A percentile compares a stretch with the other conserved stretches of the same genome.
Evolutionary conservation across 2,113 vertebrate species (phyloP).

Genomic region (Boulengeromyrus knoepffleri): DNA sequence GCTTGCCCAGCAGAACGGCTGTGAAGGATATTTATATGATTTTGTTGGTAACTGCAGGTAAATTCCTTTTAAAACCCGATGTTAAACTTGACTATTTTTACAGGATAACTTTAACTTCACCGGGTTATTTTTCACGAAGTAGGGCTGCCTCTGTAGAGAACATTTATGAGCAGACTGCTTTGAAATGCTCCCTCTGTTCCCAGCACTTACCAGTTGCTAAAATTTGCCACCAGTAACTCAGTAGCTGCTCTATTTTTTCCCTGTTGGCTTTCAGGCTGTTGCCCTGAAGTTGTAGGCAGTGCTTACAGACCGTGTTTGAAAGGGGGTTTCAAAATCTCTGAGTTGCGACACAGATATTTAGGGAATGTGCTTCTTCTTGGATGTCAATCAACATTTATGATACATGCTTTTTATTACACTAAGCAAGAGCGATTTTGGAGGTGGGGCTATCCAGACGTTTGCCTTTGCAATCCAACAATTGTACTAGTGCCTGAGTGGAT

Average conservation of each 20-base stretch:
- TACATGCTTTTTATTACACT: not conserved
- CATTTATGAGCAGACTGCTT: not conserved
- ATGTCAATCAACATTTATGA: not conserved
- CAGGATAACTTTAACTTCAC: not conserved
- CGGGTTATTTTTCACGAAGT: not conserved
- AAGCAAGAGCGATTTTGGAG: not conserved
- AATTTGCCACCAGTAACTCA: not conserved
- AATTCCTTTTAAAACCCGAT: not conserved
- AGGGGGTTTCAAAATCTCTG: not conserved
- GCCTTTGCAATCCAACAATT: not conserved
- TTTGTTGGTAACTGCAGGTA: not conserved
- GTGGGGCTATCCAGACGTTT: not conserved
- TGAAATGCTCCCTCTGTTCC: not conserved
- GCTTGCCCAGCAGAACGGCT: not conserved
- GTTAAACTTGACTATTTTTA: not conserved
- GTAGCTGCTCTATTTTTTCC: not conserved
- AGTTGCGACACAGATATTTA: not conserved
- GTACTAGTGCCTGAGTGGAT: not conserved
- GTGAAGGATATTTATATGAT: not conserved
- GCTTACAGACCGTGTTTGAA: not conserved
- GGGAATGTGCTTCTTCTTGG: not conserved
- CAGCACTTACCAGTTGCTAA: not conserved
- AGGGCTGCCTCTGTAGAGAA: not conserved
- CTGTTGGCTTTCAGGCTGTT: not conserved
- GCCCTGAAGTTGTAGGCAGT: not conserved